phyloP scores from a whole-genome alignment of 2,888 invertebrate genomes.

The Arctia plantaginis region DNA sequence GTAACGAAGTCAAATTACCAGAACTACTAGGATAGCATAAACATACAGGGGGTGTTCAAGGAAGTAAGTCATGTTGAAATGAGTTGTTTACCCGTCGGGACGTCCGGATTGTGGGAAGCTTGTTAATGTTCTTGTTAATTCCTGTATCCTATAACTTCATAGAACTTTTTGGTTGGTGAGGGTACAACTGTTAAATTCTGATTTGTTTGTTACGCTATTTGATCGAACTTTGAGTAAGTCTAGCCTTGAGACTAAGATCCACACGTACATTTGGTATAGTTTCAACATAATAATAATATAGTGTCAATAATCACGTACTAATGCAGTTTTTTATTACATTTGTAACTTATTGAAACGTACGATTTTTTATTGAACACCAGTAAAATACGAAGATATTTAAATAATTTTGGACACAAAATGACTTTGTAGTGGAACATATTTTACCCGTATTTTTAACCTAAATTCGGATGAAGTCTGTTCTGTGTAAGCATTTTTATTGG shows the following conservation, averaged over 20 bases:
- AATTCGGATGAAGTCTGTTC: conserved; percentile 20
- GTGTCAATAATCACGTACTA: not conserved
- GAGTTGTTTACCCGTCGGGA: conserved; percentile 42
- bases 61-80: conserved; percentile 47
- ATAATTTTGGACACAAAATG: conserved; percentile 19
- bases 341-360: not conserved
- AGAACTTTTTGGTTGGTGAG: conserved; percentile 38
- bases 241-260: too few species aligned
- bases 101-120: conserved; percentile 37
- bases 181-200: conserved; percentile 45
- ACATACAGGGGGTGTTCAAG: conserved; percentile 29
- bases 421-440: conserved; percentile 21
- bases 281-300: not conserved
- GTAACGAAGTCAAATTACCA: not conserved
- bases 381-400: conserved; percentile 19
- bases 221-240: conserved; percentile 34
- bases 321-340: too few species aligned
- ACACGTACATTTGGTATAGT: not conserved
- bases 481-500: conserved; percentile 51
- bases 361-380: conserved; percentile 11
- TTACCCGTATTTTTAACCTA: conserved; percentile 19
- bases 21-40: conserved; percentile 36
- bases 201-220: conserved; percentile 42
- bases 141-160: conserved; percentile 46
- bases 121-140: conserved; percentile 51